Evolutionary conservation across 2,888 invertebrate genomes (phyloP).

Genomic region (Ormyrus pomaceus): DNA sequence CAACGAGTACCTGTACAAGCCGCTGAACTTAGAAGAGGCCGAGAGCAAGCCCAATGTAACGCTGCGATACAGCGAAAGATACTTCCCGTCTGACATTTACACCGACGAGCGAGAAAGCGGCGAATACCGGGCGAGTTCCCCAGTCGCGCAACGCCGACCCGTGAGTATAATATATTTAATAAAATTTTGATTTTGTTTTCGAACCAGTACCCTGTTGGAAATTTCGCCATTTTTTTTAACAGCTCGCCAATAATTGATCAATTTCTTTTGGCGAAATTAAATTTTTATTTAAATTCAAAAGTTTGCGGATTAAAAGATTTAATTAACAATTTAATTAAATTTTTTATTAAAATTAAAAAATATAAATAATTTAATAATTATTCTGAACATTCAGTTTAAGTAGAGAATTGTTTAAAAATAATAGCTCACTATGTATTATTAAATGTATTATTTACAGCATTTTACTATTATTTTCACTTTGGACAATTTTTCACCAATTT

Average conservation of each 20-base stretch:
- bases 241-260: neutral
- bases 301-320: too few relatives aligned
- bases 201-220: neutral
- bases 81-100: slow-evolving; percentile 88
- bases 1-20: slow-evolving; percentile 93
- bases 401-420: neutral
- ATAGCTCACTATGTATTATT: neutral
- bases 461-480: too few relatives aligned
- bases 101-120: slow-evolving; percentile 71
- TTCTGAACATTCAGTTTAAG: neutral
- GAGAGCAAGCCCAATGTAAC: slow-evolving; percentile 88
- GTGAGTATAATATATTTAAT: slow-evolving; percentile 22
- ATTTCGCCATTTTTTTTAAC: neutral
- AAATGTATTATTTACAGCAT: neutral
- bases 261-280: neutral
- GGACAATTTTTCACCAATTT: too few relatives aligned
- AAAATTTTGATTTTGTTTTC: neutral
- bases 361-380: neutral
- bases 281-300: too few relatives aligned
- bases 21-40: slow-evolving; percentile 89
- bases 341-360: slow-evolving; percentile 10
- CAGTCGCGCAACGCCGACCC: slow-evolving; percentile 65
- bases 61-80: slow-evolving; percentile 87
- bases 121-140: slow-evolving; percentile 69
- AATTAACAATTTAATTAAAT: too few relatives aligned